Conservation (phyloP, 2,797 vertebrate species). For the Hipposideros larvatus region DNA sequence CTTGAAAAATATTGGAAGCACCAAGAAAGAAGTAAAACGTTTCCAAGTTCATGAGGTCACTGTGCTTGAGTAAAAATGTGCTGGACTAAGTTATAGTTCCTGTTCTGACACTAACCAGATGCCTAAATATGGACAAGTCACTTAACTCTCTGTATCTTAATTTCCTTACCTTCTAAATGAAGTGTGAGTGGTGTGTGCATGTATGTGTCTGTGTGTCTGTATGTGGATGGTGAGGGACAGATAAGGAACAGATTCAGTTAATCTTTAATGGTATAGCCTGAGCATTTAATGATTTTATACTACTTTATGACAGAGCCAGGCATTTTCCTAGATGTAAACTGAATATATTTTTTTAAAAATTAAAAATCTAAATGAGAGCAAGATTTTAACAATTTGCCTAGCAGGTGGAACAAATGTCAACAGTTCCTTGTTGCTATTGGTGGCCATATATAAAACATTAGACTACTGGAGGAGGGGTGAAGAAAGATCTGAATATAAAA, state of each 20-base stretch:
- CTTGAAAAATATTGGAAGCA: not conserved
- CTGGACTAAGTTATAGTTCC: not conserved
- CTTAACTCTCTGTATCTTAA: not conserved
- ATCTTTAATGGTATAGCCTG: not conserved
- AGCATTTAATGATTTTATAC: not conserved
- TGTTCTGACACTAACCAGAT: not conserved
- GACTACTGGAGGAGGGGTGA: not conserved
- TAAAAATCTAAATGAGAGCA: not conserved
- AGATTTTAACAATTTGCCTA: conserved; percentile 5
- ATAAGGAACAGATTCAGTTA: not conserved
- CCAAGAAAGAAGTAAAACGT: not conserved
- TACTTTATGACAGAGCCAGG: not conserved
- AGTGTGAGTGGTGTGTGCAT: not conserved
- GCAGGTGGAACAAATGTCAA: not conserved
- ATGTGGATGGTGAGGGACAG: not conserved
- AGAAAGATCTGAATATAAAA: not conserved
- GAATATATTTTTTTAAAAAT: not conserved
- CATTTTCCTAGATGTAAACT: conserved; percentile 5
- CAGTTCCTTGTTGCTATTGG: not conserved
- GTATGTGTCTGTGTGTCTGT: not conserved
- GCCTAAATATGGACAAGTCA: not conserved
- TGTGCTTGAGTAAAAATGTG: not conserved
- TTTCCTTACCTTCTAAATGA: not conserved
- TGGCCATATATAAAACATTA: not conserved
- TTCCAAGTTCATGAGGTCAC: not conserved